These are phyloP conservation scores for Tamandua tetradactyla DNA, from an alignment of 2,797 vertebrate genomes.

Conservation along the genomic window DNA sequence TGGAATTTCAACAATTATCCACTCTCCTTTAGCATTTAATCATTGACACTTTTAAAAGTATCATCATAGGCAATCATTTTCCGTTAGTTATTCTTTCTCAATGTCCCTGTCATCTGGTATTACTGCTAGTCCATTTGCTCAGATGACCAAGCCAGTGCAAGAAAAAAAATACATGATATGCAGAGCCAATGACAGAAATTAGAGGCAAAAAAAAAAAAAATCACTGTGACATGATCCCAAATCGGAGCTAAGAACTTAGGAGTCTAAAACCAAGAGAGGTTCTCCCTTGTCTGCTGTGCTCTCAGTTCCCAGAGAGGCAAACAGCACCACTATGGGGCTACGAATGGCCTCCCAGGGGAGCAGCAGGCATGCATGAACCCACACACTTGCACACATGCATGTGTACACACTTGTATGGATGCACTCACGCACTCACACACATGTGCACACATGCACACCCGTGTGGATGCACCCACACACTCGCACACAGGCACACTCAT, in stretches of 20 bases:
- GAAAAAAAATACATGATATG: not conserved
- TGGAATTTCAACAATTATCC: not conserved
- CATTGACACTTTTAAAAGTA: not conserved
- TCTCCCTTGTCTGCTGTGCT: not conserved
- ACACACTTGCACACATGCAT: not conserved
- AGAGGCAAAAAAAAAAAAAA: not conserved
- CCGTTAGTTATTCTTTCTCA: not conserved
- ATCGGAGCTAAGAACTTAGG: not conserved
- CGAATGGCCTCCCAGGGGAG: not conserved
- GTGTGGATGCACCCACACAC: too few species aligned
- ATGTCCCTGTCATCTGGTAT: rapidly evolving
- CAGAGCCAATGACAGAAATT: not conserved
- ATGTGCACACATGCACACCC: not conserved
- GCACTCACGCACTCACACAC: too few species aligned
- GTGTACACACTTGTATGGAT: too few species aligned
- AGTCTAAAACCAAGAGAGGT: too few species aligned
- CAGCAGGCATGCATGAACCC: rapidly evolving
- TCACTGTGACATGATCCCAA: too few species aligned
- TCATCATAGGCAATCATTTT: not conserved
- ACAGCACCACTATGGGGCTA: not conserved
- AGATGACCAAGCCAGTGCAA: not conserved
- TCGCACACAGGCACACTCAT: not conserved
- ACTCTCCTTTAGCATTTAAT: not conserved
- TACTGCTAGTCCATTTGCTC: not conserved
- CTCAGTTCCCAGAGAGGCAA: too few species aligned